phyloP scores from a whole-genome alignment of 2,888 invertebrate genomes.

The Drosophila quasianomalipes region DNA sequence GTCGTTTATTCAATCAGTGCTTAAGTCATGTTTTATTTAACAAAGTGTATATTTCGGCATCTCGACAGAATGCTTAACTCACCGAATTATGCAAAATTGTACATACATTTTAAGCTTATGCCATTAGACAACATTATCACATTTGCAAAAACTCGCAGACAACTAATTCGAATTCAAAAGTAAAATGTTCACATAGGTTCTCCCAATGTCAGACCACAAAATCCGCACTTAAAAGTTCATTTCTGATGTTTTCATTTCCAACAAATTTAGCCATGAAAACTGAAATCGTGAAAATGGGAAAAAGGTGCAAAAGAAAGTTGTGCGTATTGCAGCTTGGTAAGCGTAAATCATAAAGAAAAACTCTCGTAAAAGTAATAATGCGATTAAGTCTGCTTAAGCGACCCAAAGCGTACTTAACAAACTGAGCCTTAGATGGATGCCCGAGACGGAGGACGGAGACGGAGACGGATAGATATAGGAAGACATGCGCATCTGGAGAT shows the following conservation, averaged over 20 bases:
- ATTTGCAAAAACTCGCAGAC: slow-evolving; percentile 44
- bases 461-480: slow-evolving; percentile 41
- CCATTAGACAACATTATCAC: slow-evolving; percentile 30
- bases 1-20: background rate
- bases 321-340: slow-evolving; percentile 49
- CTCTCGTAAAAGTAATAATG: slow-evolving; percentile 75
- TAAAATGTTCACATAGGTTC: slow-evolving; percentile 23
- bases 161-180: slow-evolving; percentile 36
- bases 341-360: slow-evolving; percentile 74
- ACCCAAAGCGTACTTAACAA: slow-evolving; percentile 73
- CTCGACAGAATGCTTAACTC: slow-evolving; percentile 16
- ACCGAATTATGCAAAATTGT: slow-evolving; percentile 35
- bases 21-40: background rate
- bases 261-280: slow-evolving; percentile 53
- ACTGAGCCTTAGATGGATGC: slow-evolving; percentile 62
- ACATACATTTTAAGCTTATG: slow-evolving; percentile 23
- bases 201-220: slow-evolving; percentile 60
- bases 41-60: slow-evolving; percentile 1
- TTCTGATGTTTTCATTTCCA: slow-evolving; percentile 70
- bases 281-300: background rate
- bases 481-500: slow-evolving; percentile 13
- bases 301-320: slow-evolving; percentile 23
- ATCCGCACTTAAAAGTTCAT: slow-evolving; percentile 71
- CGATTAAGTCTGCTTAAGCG: slow-evolving; percentile 75
- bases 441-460: slow-evolving; percentile 13